These are phyloP conservation scores for Siphamia tubifer DNA, from an alignment of 2,113 vertebrate species.

Conservation along the genomic window DNA sequence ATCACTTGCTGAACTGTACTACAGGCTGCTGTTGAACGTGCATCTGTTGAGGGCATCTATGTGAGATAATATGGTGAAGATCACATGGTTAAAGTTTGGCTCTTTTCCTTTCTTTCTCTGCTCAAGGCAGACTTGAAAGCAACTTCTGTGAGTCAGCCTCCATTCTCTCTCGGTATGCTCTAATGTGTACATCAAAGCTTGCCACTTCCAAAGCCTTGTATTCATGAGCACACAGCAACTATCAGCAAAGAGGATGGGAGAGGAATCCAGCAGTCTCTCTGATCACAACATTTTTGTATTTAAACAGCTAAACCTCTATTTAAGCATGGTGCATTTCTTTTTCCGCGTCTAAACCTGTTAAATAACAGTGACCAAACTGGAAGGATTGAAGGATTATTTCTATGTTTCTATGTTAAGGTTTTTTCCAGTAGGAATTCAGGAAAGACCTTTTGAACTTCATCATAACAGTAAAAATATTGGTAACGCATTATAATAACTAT, in stretches of 20 bases:
- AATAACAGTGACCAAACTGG: no score
- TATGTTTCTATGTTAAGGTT: no score
- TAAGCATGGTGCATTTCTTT: no score
- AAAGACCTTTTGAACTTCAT: no score
- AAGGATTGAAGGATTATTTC: no score
- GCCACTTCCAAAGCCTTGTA: conserved; percentile 2
- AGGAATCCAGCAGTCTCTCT: neutral
- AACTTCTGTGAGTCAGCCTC: conserved; percentile 14
- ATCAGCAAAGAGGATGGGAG: neutral
- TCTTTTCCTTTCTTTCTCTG: neutral
- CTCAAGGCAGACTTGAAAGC: conserved; percentile 22
- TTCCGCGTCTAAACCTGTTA: no score
- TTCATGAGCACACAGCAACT: neutral
- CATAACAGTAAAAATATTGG: no score
- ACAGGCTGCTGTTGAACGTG: neutral
- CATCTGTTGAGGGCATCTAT: neutral
- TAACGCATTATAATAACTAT: no score
- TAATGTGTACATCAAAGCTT: conserved; percentile 43
- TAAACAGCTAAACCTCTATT: no score
- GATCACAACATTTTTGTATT: neutral
- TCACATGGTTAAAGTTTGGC: neutral
- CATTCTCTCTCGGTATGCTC: neutral
- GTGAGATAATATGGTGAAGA: neutral
- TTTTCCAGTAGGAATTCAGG: no score
- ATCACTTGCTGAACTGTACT: neutral